Evolutionary conservation across 2,113 vertebrate genomes (phyloP), one percentile per base, ranked within the genome.

Genomic region (Gymnorhina tibicen): DNA sequence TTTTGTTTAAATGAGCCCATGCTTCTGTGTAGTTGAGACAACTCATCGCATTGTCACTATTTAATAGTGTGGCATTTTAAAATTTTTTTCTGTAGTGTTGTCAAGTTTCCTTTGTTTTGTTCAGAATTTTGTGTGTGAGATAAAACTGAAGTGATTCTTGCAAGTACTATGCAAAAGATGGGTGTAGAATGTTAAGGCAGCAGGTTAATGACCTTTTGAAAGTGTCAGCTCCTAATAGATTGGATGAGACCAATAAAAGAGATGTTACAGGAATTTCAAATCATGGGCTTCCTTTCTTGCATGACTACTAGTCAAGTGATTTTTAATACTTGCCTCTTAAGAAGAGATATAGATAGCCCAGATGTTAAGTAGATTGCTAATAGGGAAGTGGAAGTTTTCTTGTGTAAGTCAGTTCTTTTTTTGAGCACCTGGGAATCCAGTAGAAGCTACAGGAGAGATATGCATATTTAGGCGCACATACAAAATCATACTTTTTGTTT

Each of bases 31-130:
- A 67, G 24, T 70, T 60, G 50, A 50, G 47, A 15, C 39, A 59
- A 8, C 44, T 94, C 53, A 37, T 84, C 21, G 26, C 33, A 4
- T 41, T 66, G 55, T 59, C 37, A 42, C 44, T 90, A 3, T 50
- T 91, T 75, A 58, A 33, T 75, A 41, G 30, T 52, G 49, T 85
- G n/a, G 26, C 10, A 28, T 44, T 68, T 33, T 32, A 28, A 4
- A 6, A 0, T 0, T 35, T 41, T 53, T 69, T 56, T 9, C 32
- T 30, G 10, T 37, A 27, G 3, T 66, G 13, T 77, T 9, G 1
- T 80, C 46, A 56, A 41, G 8, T 62, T 21, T 20, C 13, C 32
- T 77, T 92, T 69, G 32, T 62, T 85, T 85, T 56, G 9, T 55
- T 83, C 19, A n/a, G 41, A 32, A 13, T n/a, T 95, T 72, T 72